Evolutionary conservation across 2,888 invertebrate species (phyloP).

Genomic region (Pseudococcus jackbeardsleyi): DNA sequence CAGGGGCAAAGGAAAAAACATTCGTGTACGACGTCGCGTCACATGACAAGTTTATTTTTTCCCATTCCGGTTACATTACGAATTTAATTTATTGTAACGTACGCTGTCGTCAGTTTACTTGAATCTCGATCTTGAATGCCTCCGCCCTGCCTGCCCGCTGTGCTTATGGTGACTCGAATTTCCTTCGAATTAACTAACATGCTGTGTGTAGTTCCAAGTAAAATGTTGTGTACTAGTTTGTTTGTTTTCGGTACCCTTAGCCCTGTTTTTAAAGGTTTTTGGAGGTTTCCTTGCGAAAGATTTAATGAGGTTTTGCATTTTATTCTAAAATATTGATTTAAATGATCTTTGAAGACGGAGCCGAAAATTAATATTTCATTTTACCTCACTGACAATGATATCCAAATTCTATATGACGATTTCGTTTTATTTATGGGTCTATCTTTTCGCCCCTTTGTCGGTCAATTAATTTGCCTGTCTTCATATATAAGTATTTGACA

Average conservation of each 20-base stretch:
- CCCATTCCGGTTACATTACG: slow-evolving; percentile 41
- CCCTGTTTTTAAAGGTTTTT: not conserved
- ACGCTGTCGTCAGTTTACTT: not conserved
- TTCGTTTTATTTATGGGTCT: too few species aligned
- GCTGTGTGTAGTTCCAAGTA: not conserved
- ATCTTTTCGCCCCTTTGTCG: too few species aligned
- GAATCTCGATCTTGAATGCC: not conserved
- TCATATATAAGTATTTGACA: too few species aligned
- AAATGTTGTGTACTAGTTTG: not conserved
- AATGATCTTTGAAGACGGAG: too few species aligned
- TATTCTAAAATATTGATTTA: too few species aligned
- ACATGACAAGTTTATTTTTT: slow-evolving; percentile 30
- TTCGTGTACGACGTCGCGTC: slow-evolving; percentile 1
- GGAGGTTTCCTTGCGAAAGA: not conserved
- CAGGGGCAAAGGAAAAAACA: not conserved
- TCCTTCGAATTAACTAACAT: not conserved
- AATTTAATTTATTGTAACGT: slow-evolving; percentile 41
- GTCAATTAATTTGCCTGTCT: too few species aligned
- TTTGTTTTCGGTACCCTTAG: not conserved
- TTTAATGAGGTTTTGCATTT: too few species aligned
- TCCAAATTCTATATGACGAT: too few species aligned
- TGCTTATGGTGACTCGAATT: not conserved
- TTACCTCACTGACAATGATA: too few species aligned
- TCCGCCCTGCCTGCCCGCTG: not conserved
- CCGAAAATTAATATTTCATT: too few species aligned